Base-by-base conservation (phyloP, 2,797 vertebrate species). In the Vultur gryphus region DNA sequence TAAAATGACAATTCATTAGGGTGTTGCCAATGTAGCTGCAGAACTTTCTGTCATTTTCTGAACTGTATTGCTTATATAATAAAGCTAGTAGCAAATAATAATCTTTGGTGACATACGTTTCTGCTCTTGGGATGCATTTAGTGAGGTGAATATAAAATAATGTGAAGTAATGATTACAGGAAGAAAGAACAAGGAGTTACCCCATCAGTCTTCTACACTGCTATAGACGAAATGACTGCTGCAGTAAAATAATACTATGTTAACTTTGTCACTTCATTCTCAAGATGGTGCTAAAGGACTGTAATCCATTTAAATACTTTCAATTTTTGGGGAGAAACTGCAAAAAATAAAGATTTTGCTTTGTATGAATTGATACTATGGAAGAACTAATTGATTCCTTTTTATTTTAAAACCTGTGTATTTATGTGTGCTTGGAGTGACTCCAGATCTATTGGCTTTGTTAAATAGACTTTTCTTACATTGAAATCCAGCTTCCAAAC, bases 281-380 rank as follows among this genome's bases (percentile, higher is more conserved):
- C 82, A 78, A 95, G 87, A 88, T 87, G 70, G 84, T 92, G 66
- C 57, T 82, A 71, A 95, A 91, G 66, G 81, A 83, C 44, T 73
- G 24, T 21, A 66, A 71, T 65, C 23, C 48, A 37, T 46, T 93
- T 77, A 88, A 84, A 84, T 48, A 44, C 18, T 46, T 87, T 29
- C 25, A 58, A 3, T 28, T 28, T 69, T 28, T 11, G 61, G 20
- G 5, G 16, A 28, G 26, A 5, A 65, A 48, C 15, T 59, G 15
- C 4, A 58, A 66, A 67, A 67, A n/a, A 16, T 1, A 7, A 46
- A 13, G 24, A 13, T 46, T 90, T 78, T 87, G 2, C 17, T 90
- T 76, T 26, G 4, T 16, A 29, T 28, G 10, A 65, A 15, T 75
- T 58, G 28, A 59, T 54, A 39, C 8, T 31, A 44, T 10, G 18